A percentile compares a stretch with the other conserved stretches of the same genome.
Evolutionary conservation across 2,113 vertebrate species (phyloP).

Genomic region (Aegotheles bennettii): DNA sequence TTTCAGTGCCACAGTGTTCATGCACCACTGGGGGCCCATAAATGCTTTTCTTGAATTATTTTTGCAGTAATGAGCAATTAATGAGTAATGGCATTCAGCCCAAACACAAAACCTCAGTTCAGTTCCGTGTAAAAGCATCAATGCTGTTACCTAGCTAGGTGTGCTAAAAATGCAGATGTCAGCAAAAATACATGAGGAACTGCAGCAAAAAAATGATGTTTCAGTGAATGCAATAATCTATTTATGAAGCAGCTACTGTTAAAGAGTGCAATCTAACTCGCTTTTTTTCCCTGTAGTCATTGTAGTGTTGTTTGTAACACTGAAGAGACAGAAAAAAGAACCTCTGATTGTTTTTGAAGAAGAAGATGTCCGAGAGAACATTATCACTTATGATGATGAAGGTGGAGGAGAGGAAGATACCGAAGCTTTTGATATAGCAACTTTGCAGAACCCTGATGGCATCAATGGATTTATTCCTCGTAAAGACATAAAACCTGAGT

Average conservation of each 20-base stretch:
- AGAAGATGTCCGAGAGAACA: constrained; percentile 97
- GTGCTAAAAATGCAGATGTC: background rate
- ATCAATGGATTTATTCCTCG: constrained; percentile 94
- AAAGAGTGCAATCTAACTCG: background rate
- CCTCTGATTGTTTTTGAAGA: constrained; percentile 95
- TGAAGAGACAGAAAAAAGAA: constrained; percentile 95
- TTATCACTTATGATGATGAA: constrained; percentile 97
- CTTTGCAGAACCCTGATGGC: constrained; percentile 94
- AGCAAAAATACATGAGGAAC: background rate
- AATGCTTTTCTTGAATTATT: background rate
- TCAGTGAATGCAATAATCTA: background rate
- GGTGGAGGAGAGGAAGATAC: constrained; percentile 97
- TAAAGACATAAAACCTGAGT: constrained; percentile 97
- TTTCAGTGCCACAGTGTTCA: background rate
- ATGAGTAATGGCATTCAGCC: background rate
- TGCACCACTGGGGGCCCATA: background rate
- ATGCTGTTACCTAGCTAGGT: background rate
- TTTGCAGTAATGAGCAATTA: background rate
- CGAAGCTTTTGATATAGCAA: constrained; percentile 96
- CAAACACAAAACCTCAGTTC: background rate
- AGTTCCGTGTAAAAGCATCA: background rate
- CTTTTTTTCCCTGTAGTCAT: constrained; percentile 71
- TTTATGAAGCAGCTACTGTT: background rate
- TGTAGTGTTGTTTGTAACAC: constrained; percentile 93
- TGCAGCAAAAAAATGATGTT: background rate